Evolutionary conservation across 2,888 invertebrate species (phyloP), one percentile per base, ranked within the genome.

Genomic region (Drosophila imparisetae): DNA sequence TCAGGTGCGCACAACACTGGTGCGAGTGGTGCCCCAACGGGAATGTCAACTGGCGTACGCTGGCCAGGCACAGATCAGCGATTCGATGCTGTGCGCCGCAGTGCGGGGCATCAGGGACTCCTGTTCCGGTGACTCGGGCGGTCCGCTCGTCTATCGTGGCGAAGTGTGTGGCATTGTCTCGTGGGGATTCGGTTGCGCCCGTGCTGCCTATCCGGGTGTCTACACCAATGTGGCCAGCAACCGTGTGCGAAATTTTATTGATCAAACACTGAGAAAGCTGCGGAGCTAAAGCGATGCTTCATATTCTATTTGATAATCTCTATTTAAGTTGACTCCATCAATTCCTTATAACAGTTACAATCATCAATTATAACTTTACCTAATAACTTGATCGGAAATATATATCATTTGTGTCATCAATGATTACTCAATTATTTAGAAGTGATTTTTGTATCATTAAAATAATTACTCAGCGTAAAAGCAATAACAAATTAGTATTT

Each of bases 111-210:
- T 83, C 4, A 83, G 74, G 49, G 93, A 92, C 70, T 89, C 92
- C 1, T 92, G 93, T 59, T 83, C 86, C 2, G 93, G 92, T 0
- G 93, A 93, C 66, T 93, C 93, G 2, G 93, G 93, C 7, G 92
- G 93, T 4, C 93, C 93, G 1, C 74, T 90, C 27, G 89, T 92
- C 4, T 87, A 80, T 45, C 87, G 91, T 4, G 90, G 90, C 1
- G 78, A 86, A 36, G 83, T 93, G 80, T 81, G 93, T 95, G 97
- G 97, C 34, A 94, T 97, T 24, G 96, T 97, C 0, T 97, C 96
- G 0, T 92, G 91, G 89, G 92, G 92, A 27, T 81, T 90, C 45
- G 92, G 92, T 0, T 93, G 92, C 66, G 92, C 75, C 0, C 80
- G 83, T 5, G 36, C 65, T 4, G 76, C 83, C 21, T 90, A 81